A percentile compares a stretch with the other conserved stretches of the same genome.
These are phyloP conservation scores for Harlomillsia oculata DNA, from an alignment of 1,140 invertebrate species.

Conservation along the genomic window DNA sequence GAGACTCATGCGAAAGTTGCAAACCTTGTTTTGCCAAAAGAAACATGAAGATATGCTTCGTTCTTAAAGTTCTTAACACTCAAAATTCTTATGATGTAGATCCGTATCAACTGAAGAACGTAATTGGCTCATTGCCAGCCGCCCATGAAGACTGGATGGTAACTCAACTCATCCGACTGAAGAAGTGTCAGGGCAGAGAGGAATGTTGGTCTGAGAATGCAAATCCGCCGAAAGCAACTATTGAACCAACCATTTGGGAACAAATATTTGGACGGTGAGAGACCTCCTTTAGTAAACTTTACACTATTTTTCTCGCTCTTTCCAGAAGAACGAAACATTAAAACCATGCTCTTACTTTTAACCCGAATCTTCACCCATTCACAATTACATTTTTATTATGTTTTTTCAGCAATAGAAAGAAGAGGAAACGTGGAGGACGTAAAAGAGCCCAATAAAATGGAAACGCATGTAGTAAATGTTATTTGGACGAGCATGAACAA, in stretches of 20 bases:
- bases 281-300: too few relatives aligned
- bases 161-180: slow-evolving; percentile 17
- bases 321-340: too few relatives aligned
- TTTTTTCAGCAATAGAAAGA: not conserved
- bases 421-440: slow-evolving; percentile 11
- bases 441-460: not conserved
- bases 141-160: slow-evolving; percentile 32
- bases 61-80: not conserved
- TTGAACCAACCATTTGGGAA: slow-evolving; percentile 31
- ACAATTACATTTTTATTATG: not conserved
- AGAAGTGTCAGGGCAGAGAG: slow-evolving; percentile 27
- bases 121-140: slow-evolving; percentile 23
- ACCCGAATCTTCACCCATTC: not conserved
- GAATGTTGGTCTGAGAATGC: slow-evolving; percentile 20
- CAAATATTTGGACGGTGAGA: slow-evolving; percentile 32
- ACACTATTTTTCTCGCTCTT: too few relatives aligned
- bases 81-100: slow-evolving; percentile 9
- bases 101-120: slow-evolving; percentile 25
- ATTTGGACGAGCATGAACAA: too few relatives aligned
- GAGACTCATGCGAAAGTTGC: too few relatives aligned
- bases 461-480: too few relatives aligned
- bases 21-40: too few relatives aligned
- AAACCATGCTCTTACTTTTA: too few relatives aligned
- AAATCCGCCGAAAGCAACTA: not conserved
- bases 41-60: slow-evolving; percentile 36